These are phyloP conservation scores for Sipha flava DNA, from an alignment of 1,140 invertebrate genomes.

Conservation along the genomic window DNA sequence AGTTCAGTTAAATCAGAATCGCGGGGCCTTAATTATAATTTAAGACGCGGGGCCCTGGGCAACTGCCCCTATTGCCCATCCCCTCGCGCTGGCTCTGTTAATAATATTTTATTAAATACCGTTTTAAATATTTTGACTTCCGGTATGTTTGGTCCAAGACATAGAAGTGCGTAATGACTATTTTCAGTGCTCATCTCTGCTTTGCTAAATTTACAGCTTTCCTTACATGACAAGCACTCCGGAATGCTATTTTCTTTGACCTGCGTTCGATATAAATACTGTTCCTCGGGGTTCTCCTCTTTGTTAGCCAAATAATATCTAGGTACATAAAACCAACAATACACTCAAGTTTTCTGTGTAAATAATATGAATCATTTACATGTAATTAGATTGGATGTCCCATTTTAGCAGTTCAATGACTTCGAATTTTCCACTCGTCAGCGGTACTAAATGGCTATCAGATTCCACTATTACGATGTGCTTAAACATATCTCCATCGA, in stretches of 20 bases:
- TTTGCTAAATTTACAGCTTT: constrained; percentile 57
- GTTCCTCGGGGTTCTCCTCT: constrained; percentile 41
- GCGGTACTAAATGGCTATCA: background rate
- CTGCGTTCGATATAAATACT: constrained; percentile 20
- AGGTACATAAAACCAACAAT: constrained; percentile 38
- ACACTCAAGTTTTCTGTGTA: background rate
- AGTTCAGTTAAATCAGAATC: too few species aligned
- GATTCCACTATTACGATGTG: background rate
- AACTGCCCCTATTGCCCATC: too few species aligned
- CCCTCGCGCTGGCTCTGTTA: too few species aligned
- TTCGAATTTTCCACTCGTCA: constrained; percentile 1
- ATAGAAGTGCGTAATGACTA: constrained; percentile 61
- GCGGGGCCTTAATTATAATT: too few species aligned
- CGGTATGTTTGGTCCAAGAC: constrained; percentile 56
- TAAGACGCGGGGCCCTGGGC: too few species aligned
- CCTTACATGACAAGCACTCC: constrained; percentile 45
- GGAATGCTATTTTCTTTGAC: constrained; percentile 31
- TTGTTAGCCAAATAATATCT: constrained; percentile 62
- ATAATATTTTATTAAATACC: too few species aligned
- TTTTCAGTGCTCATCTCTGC: constrained; percentile 56
- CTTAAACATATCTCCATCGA: background rate
- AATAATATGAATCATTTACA: constrained; percentile 1
- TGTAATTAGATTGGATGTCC: background rate
- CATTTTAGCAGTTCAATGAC: background rate
- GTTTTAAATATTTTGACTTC: constrained; percentile 45